These are phyloP conservation scores for Halcyon badia DNA, from an alignment of 2,797 vertebrate genomes.

Conservation along the genomic window DNA sequence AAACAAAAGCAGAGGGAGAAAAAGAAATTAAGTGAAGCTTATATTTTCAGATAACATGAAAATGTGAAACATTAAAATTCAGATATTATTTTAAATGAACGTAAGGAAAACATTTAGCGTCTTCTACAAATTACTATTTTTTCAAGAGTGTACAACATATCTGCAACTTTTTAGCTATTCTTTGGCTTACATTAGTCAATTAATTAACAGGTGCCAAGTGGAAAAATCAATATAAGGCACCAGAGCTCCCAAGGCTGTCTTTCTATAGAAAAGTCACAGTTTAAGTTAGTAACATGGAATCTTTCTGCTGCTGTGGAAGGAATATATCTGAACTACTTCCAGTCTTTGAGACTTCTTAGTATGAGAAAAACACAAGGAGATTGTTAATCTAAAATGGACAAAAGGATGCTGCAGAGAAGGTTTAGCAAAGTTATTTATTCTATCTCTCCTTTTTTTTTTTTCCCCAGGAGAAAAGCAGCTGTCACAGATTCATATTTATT, in stretches of 20 bases:
- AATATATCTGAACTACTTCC: not conserved
- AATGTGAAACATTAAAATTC: not conserved
- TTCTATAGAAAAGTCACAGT: not conserved
- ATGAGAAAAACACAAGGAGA: not conserved
- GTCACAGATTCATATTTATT: not conserved
- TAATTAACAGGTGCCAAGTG: not conserved
- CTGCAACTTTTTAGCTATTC: not conserved
- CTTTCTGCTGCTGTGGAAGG: not conserved
- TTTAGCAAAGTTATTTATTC: not conserved
- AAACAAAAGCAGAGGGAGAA: not conserved
- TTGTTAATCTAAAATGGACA: not conserved
- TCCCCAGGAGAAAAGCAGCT: not conserved
- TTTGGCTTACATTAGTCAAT: not conserved
- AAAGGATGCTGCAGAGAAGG: not conserved
- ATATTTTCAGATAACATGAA: not conserved
- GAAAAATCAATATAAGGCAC: not conserved
- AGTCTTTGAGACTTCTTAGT: not conserved
- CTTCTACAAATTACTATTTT: not conserved
- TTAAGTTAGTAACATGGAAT: not conserved
- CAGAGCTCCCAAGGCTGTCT: not conserved
- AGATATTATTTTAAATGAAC: not conserved
- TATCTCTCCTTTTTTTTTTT: not conserved
- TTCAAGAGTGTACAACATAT: not conserved
- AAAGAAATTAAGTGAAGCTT: not conserved
- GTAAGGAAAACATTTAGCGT: not conserved